Percentiles rank a stretch among this genome's conserved stretches.
Conservation (phyloP, 2,888 invertebrate species). For the Apomyelois bistriatella region DNA sequence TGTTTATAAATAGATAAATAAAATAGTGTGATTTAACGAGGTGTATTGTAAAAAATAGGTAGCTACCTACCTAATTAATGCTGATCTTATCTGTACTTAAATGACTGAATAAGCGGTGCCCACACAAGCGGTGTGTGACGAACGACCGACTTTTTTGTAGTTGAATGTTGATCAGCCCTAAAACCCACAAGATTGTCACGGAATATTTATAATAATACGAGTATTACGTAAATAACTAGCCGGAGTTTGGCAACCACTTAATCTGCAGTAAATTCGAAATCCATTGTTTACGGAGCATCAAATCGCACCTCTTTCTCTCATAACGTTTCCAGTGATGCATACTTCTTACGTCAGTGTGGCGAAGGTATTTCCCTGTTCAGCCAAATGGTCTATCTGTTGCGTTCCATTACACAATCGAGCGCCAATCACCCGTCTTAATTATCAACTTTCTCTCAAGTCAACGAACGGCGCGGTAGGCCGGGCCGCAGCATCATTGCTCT, state of each 20-base stretch:
- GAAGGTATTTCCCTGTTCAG: constrained; percentile 48
- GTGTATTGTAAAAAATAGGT: background rate
- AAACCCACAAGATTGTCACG: background rate
- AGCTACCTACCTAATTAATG: background rate
- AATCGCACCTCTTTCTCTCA: constrained; percentile 4
- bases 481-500: constrained; percentile 22
- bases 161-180: background rate
- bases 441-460: constrained; percentile 74
- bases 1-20: background rate
- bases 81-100: background rate
- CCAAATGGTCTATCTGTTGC: constrained; percentile 52
- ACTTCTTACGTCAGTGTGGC: constrained; percentile 23
- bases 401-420: constrained; percentile 61
- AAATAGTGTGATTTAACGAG: background rate
- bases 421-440: constrained; percentile 64
- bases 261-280: constrained; percentile 2
- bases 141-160: background rate
- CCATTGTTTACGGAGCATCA: constrained; percentile 7
- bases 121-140: background rate
- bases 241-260: background rate
- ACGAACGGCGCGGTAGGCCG: constrained; percentile 46
- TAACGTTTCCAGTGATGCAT: constrained; percentile 7
- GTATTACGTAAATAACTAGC: background rate
- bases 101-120: background rate
- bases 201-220: background rate